Base-by-base conservation (phyloP, 2,113 vertebrate genomes). In the Gopherus flavomarginatus region DNA sequence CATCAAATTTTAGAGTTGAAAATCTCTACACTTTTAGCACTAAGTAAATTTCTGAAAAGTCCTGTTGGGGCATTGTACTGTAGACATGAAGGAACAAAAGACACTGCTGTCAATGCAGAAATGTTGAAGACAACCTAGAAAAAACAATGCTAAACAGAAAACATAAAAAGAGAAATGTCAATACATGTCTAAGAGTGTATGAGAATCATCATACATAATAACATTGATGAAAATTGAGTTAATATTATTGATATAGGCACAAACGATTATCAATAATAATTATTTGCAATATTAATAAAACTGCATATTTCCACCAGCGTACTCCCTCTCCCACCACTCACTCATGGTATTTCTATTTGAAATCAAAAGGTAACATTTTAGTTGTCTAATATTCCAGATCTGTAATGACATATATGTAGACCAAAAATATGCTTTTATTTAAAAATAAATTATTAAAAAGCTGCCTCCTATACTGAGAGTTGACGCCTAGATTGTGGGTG, bases 401-500 rank as follows among this genome's bases (percentile, higher is more conserved):
- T 47, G 42, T 26, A 47, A 78, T 42, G 21, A 29, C 47, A 47
- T 47, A 47, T 78, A 78, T 47, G 12, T 11, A 47, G 42, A 27
- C 11, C 38, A 47, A 78, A 77, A 47, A 78, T 78, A 26, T 78
- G 24, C 75, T 47, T 78, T 44, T 47, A 29, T 78, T 44, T 44
- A 29, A 78, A 78, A 78, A 47, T 27, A 47, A 77, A 78, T 77
- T 22, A 19, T 77, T 81, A 75, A 16, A 42, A 81, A 90, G 52
- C 10, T n/a, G n/a, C 0, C 0, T 50, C 27, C 62, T 75, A 6
- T 75, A 1, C 52, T 95, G 21, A 75, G 3, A 1, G 24, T 1
- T 54, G 62, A 91, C 1, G 0, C 24, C 81, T 54, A 59, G 19
- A 3, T 75, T 92, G 83, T 90, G 42, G n/a, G 4, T 81, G 50